Evolutionary conservation across 35 echinoderm and acorn worm species (phyloP), one percentile per base, ranked within the genome.

Genomic region (Patiria miniata): DNA sequence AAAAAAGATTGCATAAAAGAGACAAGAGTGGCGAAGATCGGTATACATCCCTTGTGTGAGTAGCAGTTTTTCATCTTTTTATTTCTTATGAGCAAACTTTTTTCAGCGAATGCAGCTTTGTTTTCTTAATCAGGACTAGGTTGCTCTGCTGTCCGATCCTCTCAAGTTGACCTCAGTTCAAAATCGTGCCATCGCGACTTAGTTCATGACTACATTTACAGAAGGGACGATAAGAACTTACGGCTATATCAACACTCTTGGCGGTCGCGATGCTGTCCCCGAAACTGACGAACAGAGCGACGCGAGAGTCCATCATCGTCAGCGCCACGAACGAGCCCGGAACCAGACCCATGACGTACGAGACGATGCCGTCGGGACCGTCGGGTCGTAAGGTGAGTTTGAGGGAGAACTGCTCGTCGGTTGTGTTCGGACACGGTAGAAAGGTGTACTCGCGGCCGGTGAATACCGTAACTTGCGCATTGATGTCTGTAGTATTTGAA

Each of bases 301-400:
- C 39, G 26, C 44, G 60, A 33, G 36, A 23, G 10, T 84, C 81
- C 2, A 40, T 21, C 53, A 90, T 37, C 22, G 19, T 32, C n/a
- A 90, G 59, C 22, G 81, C 81, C 2, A 90, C 65, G 51, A 84
- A 90, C n/a, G 88, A 90, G 1, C 68, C 88, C 28, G 81, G 88
- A 38, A 56, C 73, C 73, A 22, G 7, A 3, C 88, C 88, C 29
- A 39, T n/a, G 21, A 84, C 47, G 37, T 90, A 84, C n/a, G 84
- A 30, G 0, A 90, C 39, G 15, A 90, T 14, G 40, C 88, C 88
- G 29, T 52, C 47, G 29, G 58, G 55, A 32, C 22, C 50, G 22
- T 16, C 29, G 8, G 81, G 36, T 44, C 68, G 53, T 26, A 90
- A 40, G 50, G 51, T 68, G 22, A 90, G 32, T 53, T 65, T 54